Evolutionary conservation across 2,113 vertebrate genomes (phyloP).

Genomic region (Elanoides forficatus): DNA sequence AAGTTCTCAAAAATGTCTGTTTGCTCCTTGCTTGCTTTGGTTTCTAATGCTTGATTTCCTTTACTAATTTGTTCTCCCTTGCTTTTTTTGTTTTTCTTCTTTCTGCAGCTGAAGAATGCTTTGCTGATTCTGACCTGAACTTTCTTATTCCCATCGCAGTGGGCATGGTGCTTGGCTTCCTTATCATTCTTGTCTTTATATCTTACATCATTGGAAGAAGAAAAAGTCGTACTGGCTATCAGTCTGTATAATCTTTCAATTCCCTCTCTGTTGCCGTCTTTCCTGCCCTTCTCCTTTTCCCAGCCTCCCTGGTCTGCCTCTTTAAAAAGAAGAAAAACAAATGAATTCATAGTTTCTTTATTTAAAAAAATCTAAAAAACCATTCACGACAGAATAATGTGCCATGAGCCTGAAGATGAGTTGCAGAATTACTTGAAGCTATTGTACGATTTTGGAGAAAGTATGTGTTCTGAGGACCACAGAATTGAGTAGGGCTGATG

Average conservation of each 20-base stretch:
- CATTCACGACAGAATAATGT: background rate
- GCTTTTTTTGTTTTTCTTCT: conserved; percentile 62
- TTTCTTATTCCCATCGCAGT: conserved; percentile 96
- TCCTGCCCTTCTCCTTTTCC: background rate
- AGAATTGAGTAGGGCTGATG: background rate
- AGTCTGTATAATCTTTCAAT: conserved; percentile 82
- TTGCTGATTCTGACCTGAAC: conserved; percentile 96
- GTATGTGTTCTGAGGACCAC: background rate
- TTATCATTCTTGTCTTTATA: conserved; percentile 95
- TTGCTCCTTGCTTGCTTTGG: conserved; percentile 19
- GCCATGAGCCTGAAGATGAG: background rate
- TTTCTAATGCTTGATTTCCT: conserved; percentile 23
- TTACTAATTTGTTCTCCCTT: conserved; percentile 71
- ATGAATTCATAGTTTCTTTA: background rate
- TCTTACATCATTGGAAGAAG: conserved; percentile 93
- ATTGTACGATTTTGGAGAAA: conserved; percentile 20
- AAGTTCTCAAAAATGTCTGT: background rate
- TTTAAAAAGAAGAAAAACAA: background rate
- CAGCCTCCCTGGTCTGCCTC: background rate
- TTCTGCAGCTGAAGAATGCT: conserved; percentile 93
- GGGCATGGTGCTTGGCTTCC: conserved; percentile 90
- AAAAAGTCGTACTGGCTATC: conserved; percentile 93
- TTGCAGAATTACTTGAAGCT: background rate
- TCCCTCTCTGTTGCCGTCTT: background rate
- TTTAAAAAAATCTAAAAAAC: background rate